A percentile compares a stretch with the other conserved stretches of the same genome.
phyloP scores from a whole-genome alignment of 2,888 invertebrate genomes.

The Meiosimyza platycephala region DNA sequence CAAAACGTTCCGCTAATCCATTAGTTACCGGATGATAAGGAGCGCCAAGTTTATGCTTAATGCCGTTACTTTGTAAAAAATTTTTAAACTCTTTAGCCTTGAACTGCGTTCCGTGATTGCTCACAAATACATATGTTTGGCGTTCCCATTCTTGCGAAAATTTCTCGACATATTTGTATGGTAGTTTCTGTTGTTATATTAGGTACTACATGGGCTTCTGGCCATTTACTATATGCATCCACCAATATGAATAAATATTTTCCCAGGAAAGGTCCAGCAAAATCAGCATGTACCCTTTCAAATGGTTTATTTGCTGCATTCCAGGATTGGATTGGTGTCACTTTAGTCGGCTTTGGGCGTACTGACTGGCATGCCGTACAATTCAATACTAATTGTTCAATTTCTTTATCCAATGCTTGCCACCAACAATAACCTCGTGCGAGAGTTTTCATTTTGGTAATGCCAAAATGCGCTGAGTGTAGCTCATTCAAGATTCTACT shows the following conservation, averaged over 20 bases:
- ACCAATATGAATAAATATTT: conserved; percentile 19
- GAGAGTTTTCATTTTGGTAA: conserved; percentile 23
- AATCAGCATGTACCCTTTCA: no score
- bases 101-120: no score
- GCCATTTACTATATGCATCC: conserved; percentile 7
- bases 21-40: no score
- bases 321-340: conserved; percentile 19
- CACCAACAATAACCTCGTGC: conserved; percentile 29
- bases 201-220: no score
- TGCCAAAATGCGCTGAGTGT: conserved; percentile 17
- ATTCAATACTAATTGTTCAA: conserved; percentile 26
- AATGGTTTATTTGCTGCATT: conserved; percentile 6
- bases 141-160: no score
- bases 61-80: conserved; percentile 18
- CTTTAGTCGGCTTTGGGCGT: neutral
- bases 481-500: no score
- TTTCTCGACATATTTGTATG: no score
- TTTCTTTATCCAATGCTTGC: conserved; percentile 24
- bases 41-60: no score
- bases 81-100: no score
- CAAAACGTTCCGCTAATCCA: conserved; percentile 38
- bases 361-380: conserved; percentile 15
- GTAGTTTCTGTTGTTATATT: no score
- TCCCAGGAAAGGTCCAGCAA: no score
- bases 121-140: no score